Evolutionary conservation across 2,797 vertebrate genomes (phyloP).

Genomic region (Schizothorax lantsangensis): DNA sequence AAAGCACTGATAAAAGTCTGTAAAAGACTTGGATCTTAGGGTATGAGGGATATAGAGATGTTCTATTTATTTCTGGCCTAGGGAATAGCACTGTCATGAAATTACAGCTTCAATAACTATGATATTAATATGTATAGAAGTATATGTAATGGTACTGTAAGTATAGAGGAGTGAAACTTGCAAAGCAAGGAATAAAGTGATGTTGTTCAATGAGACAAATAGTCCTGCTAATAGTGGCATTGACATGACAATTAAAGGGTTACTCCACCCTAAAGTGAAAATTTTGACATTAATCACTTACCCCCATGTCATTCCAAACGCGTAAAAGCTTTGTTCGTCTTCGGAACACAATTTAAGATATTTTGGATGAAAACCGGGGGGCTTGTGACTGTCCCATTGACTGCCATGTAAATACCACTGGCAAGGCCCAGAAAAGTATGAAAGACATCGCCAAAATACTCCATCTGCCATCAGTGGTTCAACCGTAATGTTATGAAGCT

Average conservation of each 20-base stretch:
- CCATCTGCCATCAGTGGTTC: no score
- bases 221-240: not conserved
- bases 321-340: no score
- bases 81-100: not conserved
- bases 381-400: no score
- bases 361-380: no score
- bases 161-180: not conserved
- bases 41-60: slow-evolving; percentile 3
- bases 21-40: slow-evolving; percentile 28
- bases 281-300: no score
- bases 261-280: no score
- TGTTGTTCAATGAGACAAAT: not conserved
- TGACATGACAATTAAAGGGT: slow-evolving; percentile 28
- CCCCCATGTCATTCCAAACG: no score
- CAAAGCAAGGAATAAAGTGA: not conserved
- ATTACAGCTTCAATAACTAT: not conserved
- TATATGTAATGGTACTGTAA: not conserved
- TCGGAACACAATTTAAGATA: no score
- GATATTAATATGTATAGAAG: not conserved
- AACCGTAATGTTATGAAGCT: no score
- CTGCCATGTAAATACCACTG: no score
- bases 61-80: not conserved
- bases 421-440: no score
- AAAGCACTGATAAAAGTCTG: slow-evolving; percentile 32
- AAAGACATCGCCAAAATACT: no score